A percentile compares a stretch with the other conserved stretches of the same genome.
These are phyloP conservation scores for Peromyscus californicus DNA, from an alignment of 2,113 vertebrate species.

Conservation along the genomic window DNA sequence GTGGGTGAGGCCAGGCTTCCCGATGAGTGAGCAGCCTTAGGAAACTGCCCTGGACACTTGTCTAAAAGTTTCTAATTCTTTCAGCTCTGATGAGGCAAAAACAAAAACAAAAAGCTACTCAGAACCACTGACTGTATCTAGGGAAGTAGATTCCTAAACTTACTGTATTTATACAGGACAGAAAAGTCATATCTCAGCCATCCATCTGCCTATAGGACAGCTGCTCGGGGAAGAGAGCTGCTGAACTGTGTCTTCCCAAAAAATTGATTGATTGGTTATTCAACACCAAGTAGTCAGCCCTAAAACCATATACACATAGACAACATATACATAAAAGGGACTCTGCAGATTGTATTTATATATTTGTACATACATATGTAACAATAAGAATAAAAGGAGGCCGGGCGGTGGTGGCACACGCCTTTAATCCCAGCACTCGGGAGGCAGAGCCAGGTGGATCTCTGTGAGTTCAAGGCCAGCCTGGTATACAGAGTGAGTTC, in stretches of 20 bases:
- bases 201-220: not conserved
- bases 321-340: not conserved
- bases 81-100: not conserved
- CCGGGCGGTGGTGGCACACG: too few species aligned
- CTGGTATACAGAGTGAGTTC: too few species aligned
- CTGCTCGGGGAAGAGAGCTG: not conserved
- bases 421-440: too few species aligned
- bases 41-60: not conserved
- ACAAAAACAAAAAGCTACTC: not conserved
- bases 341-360: not conserved
- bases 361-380: not conserved
- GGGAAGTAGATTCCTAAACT: not conserved
- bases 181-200: not conserved
- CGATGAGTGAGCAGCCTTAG: not conserved
- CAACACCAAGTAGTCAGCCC: not conserved
- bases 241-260: not conserved
- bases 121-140: not conserved
- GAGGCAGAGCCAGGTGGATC: too few species aligned
- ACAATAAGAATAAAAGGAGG: too few species aligned
- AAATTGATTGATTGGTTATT: not conserved
- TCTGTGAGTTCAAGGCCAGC: too few species aligned
- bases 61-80: not conserved
- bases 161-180: not conserved
- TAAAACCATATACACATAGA: not conserved
- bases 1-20: not conserved